Evolutionary conservation across 2,113 vertebrate species (phyloP).

Genomic region (Tursiops truncatus): DNA sequence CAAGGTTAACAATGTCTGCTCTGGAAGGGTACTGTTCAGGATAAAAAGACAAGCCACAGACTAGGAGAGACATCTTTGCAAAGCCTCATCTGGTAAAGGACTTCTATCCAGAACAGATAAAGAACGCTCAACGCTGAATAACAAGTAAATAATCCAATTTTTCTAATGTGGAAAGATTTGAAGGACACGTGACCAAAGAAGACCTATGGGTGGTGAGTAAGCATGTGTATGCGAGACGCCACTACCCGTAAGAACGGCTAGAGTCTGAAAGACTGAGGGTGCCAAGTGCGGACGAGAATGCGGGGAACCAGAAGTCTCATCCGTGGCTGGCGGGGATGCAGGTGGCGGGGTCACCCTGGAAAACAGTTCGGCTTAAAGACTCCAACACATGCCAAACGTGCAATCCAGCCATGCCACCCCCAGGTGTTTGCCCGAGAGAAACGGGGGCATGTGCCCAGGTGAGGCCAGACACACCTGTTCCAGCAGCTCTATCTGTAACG

Average conservation of each 20-base stretch:
- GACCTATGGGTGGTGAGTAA: rapidly evolving
- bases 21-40: neutral
- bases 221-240: rapidly evolving
- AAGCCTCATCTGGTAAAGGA: no score
- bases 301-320: rapidly evolving
- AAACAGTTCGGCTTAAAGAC: no score
- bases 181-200: neutral
- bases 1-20: neutral
- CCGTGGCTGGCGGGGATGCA: rapidly evolving
- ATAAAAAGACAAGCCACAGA: neutral
- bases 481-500: rapidly evolving
- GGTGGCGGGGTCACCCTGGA: rapidly evolving
- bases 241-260: no score
- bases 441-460: rapidly evolving
- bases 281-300: rapidly evolving
- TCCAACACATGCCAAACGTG: no score
- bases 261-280: rapidly evolving
- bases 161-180: neutral
- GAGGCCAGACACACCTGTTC: rapidly evolving
- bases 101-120: no score
- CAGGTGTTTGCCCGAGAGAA: no score
- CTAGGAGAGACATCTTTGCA: no score
- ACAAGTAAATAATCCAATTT: neutral
- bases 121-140: neutral
- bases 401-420: no score